Conservation (phyloP, 2,113 vertebrate genomes). For the Capreolus pygargus region DNA sequence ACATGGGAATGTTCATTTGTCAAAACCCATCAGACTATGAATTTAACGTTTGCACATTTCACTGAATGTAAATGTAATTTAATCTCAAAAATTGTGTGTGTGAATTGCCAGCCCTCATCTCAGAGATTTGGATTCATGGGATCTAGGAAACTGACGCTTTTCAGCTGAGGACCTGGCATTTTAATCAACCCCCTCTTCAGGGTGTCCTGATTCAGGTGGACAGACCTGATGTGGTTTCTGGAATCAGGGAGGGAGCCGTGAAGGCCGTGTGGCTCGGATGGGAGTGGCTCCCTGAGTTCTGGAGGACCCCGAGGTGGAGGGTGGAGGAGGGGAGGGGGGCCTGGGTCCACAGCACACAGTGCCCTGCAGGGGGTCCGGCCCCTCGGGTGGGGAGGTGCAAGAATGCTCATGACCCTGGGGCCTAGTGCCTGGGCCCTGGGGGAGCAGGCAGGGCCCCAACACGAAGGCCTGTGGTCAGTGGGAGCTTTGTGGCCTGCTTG, state of each 20-base stretch:
- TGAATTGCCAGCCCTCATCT: neutral
- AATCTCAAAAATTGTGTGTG: neutral
- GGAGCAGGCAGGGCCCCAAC: neutral
- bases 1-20: neutral
- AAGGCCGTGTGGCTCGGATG: neutral
- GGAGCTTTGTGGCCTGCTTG: neutral
- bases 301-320: neutral
- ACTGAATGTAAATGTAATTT: neutral
- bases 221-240: neutral
- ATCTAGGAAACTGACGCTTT: neutral
- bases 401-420: neutral
- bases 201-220: neutral
- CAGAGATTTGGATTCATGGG: neutral
- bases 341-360: neutral
- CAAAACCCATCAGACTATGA: neutral
- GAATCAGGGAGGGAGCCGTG: neutral
- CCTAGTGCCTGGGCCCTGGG: neutral
- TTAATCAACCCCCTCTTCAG: neutral
- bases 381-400: accelerated
- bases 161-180: neutral
- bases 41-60: neutral
- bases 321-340: neutral
- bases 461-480: neutral
- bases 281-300: neutral
- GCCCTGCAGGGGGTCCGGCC: neutral